Evolutionary conservation across 2,797 vertebrate species (phyloP), one percentile per base, ranked within the genome.

Genomic region (Gymnoscopelus braueri): DNA sequence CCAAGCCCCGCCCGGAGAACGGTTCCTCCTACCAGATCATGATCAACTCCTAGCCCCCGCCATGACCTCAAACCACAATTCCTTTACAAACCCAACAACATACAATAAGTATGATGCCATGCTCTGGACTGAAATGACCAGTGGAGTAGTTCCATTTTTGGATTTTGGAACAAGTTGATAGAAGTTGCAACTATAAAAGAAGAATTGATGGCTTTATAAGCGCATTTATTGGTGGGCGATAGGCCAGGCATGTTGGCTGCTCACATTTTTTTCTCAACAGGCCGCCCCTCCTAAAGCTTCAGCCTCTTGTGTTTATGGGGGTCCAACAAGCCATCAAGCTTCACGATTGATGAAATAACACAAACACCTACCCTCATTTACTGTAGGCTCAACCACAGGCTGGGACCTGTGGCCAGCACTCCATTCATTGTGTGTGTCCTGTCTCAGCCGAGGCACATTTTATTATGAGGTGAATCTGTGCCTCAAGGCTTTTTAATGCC

Each of bases 1-100:
- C 97, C 1, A 98, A 95, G 90, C 78, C 88, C 60, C 75, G 82
- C 39, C 93, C 93, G 48, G 94, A 93, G 80, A 98, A 96, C 0
- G 92, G 94, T 63, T 91, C 92, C 58, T 70, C 80, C 14, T 96
- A 94, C 94, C 95, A 95, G 77, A 92, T 95, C 62, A 90, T 95
- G 79, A 91, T 92, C 47, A 71, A 93, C 69, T 96, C 95, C 23
- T 98, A 97, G 92, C 94, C 83, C 56, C 73, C 67, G 63, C 64
- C 58, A 19, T 24, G 5, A 1, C 11, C 12, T 35, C 32, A 35
- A 19, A 35, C 32, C 32, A 35, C 32, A 35, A 35, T 6, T 35
- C 32, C 5, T 35, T 35, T 35, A 35, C 61, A 19, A 2, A 47
- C 60, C 15, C 9, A 15, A 2, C 59, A 62, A 2, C 59, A 62